Evolutionary conservation across 2,888 invertebrate genomes (phyloP).

Genomic region (Ophonus ardosiacus): DNA sequence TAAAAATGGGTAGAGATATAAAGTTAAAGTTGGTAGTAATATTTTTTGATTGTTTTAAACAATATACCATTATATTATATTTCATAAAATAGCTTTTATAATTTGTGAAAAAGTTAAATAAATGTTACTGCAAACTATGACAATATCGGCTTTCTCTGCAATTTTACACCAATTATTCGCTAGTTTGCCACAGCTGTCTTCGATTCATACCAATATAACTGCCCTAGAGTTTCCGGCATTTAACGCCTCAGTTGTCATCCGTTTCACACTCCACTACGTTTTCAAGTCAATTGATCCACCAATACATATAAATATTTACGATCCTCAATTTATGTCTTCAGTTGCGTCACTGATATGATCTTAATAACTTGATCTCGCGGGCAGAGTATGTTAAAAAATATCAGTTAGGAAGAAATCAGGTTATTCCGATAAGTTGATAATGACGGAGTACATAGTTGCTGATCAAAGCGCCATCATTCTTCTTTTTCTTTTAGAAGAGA

Average conservation of each 20-base stretch:
- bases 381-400: not conserved
- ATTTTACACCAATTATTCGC: constrained; percentile 1
- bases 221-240: constrained; percentile 6
- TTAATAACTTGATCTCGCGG: constrained; percentile 24
- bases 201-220: constrained; percentile 10
- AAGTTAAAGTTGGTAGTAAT: too few relatives aligned
- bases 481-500: not conserved
- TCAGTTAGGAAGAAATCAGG: not conserved
- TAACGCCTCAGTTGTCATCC: constrained; percentile 10
- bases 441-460: not conserved
- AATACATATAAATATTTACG: constrained; percentile 40
- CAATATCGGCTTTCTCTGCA: too few relatives aligned
- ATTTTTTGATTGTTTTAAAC: too few relatives aligned
- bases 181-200: constrained; percentile 10
- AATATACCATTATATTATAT: too few relatives aligned
- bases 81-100: too few relatives aligned
- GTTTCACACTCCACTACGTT: not conserved
- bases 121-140: too few relatives aligned
- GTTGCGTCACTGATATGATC: constrained; percentile 17
- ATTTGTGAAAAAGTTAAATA: too few relatives aligned
- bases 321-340: constrained; percentile 9
- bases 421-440: not conserved
- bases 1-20: too few relatives aligned
- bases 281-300: not conserved
- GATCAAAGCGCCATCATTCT: not conserved